Percentiles rank a stretch among this genome's conserved stretches.
Conservation (phyloP, 1,140 invertebrate genomes). For the Drosophila parvula region DNA sequence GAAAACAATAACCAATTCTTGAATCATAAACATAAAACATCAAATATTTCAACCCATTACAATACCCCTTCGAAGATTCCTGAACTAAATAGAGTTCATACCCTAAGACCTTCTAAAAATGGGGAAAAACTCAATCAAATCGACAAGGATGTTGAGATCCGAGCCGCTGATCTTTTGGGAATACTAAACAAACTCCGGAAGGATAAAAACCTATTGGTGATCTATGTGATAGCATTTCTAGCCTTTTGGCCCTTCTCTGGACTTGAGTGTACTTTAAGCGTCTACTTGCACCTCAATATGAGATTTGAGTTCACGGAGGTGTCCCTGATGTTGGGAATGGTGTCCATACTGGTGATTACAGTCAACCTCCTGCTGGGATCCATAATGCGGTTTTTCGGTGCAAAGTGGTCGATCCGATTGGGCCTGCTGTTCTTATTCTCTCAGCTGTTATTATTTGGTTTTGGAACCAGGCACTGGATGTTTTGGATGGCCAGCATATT, state of each 20-base stretch:
- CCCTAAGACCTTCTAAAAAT: neutral
- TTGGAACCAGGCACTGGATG: slow-evolving; percentile 90
- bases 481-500: slow-evolving; percentile 99
- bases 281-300: slow-evolving; percentile 99
- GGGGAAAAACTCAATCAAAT: neutral
- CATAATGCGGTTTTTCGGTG: slow-evolving; percentile 93
- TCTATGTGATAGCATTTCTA: slow-evolving; percentile 98
- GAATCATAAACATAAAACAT: too few species aligned
- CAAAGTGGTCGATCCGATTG: slow-evolving; percentile 98
- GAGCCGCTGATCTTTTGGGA: slow-evolving; percentile 86
- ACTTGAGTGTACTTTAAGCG: slow-evolving; percentile 99
- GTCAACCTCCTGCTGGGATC: slow-evolving; percentile 95
- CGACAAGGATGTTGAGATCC: neutral
- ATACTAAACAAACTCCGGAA: slow-evolving; percentile 93
- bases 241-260: slow-evolving; percentile 99
- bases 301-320: slow-evolving; percentile 97
- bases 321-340: slow-evolving; percentile 98
- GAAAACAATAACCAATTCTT: too few species aligned
- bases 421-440: slow-evolving; percentile 98
- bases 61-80: neutral
- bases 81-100: neutral
- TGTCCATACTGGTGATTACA: slow-evolving; percentile 97
- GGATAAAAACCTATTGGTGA: slow-evolving; percentile 97
- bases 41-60: neutral
- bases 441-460: slow-evolving; percentile 98